Percentiles rank a stretch among this genome's conserved stretches.
Conservation (phyloP, 2,888 invertebrate species). For the Andrena haemorrhoa region DNA sequence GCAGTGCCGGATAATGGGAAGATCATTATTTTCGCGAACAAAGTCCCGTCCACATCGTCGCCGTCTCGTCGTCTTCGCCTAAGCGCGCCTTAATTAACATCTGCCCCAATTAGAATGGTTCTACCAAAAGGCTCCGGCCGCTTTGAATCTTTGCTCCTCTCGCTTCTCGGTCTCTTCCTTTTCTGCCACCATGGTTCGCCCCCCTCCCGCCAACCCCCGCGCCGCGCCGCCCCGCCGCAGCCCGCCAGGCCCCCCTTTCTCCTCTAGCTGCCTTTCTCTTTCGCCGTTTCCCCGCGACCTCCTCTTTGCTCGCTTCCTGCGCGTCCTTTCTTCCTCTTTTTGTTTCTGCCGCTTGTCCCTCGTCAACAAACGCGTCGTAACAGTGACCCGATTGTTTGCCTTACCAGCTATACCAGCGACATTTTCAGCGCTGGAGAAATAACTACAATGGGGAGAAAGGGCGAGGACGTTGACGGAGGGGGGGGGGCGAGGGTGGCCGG, state of each 20-base stretch:
- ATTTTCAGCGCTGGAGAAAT: conserved; percentile 59
- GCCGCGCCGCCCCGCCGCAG: not conserved
- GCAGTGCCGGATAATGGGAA: conserved; percentile 80
- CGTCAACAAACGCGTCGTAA: conserved; percentile 56
- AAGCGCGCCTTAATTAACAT: conserved; percentile 80
- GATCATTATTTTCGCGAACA: conserved; percentile 83
- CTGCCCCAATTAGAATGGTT: conserved; percentile 78
- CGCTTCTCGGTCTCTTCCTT: conserved; percentile 17
- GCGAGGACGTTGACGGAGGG: not conserved
- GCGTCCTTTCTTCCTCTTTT: conserved; percentile 8
- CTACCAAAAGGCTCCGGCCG: conserved; percentile 66
- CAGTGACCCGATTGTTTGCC: conserved; percentile 62
- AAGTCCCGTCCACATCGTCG: conserved; percentile 80
- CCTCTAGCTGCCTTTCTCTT: conserved; percentile 9
- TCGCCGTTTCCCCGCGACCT: not conserved
- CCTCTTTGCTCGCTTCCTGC: conserved; percentile 44
- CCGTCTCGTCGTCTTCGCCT: conserved; percentile 70
- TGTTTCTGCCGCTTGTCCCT: conserved; percentile 37
- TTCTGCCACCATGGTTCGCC: conserved; percentile 1
- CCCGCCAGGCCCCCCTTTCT: not conserved
- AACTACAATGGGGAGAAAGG: conserved; percentile 45
- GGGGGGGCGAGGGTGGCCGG: not conserved
- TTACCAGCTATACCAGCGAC: conserved; percentile 42
- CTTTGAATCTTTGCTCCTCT: conserved; percentile 56
- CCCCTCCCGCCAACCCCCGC: not conserved